Evolutionary conservation across 2,113 vertebrate genomes (phyloP).

Genomic region (Tympanuchus pallidicinctus): DNA sequence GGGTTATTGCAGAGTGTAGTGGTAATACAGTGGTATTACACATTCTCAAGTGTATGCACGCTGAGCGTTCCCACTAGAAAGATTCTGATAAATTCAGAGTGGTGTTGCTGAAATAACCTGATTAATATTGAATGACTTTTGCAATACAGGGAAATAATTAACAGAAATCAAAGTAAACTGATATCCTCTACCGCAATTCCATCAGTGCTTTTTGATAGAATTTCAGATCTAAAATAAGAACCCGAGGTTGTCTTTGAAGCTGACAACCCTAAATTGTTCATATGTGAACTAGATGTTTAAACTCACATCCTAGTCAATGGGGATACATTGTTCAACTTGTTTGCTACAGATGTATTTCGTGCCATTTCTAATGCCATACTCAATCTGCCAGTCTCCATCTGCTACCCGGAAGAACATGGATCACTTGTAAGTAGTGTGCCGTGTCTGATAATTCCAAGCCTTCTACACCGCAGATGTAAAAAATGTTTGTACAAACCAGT

Average conservation of each 20-base stretch:
- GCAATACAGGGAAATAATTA: not conserved
- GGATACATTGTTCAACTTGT: not conserved
- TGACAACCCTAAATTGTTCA: not conserved
- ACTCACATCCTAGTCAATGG: not conserved
- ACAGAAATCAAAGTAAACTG: not conserved
- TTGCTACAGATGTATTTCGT: not conserved
- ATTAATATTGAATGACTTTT: not conserved
- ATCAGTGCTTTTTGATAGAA: not conserved
- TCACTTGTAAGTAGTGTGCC: not conserved
- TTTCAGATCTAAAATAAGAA: not conserved
- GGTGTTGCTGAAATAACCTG: not conserved
- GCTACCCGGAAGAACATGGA: not conserved
- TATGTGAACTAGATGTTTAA: not conserved
- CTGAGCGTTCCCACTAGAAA: not conserved
- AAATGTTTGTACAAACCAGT: not conserved
- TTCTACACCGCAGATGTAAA: not conserved
- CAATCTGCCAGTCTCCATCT: not conserved
- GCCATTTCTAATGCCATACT: not conserved
- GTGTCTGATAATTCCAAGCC: not conserved
- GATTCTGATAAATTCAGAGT: not conserved
- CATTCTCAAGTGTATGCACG: not conserved
- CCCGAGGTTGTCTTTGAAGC: not conserved
- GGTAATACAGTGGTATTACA: not conserved
- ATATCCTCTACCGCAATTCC: not conserved
- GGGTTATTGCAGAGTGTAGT: not conserved